Evolutionary conservation across 2,113 vertebrate species (phyloP).

Genomic region (Pelodiscus sinensis): DNA sequence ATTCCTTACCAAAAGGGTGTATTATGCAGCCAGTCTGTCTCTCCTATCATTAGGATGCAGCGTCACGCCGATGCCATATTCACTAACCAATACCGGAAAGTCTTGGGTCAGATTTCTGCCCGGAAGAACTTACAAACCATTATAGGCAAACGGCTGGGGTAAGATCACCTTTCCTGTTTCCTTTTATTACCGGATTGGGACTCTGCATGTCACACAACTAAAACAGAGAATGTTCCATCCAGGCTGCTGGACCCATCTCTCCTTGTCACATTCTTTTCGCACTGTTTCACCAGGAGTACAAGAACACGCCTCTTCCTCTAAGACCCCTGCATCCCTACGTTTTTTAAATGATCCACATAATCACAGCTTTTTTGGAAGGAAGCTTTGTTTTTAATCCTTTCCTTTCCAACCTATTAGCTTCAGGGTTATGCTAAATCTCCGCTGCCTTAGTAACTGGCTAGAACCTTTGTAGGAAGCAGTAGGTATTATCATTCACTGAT

Average conservation of each 20-base stretch:
- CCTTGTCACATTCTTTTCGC: background rate
- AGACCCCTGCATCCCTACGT: background rate
- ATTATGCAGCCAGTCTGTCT: background rate
- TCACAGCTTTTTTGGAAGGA: background rate
- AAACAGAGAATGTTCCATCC: background rate
- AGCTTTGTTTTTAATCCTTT: constrained; percentile 23
- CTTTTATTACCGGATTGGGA: background rate
- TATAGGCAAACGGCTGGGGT: constrained; percentile 90
- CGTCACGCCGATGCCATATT: constrained; percentile 95
- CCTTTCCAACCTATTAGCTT: background rate
- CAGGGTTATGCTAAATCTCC: constrained; percentile 4
- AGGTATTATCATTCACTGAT: background rate
- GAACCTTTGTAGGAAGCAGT: background rate
- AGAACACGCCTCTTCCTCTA: background rate
- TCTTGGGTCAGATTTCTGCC: constrained; percentile 91
- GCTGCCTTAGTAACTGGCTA: background rate
- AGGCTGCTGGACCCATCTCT: background rate
- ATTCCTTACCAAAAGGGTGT: background rate
- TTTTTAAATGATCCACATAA: background rate
- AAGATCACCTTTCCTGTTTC: constrained; percentile 39
- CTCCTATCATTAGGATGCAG: constrained; percentile 76
- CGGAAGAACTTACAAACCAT: constrained; percentile 91
- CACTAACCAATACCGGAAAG: constrained; percentile 92
- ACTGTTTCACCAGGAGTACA: background rate
- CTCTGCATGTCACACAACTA: background rate